Conservation (phyloP, 2,113 vertebrate species). For the Xiphophorus couchianus region DNA sequence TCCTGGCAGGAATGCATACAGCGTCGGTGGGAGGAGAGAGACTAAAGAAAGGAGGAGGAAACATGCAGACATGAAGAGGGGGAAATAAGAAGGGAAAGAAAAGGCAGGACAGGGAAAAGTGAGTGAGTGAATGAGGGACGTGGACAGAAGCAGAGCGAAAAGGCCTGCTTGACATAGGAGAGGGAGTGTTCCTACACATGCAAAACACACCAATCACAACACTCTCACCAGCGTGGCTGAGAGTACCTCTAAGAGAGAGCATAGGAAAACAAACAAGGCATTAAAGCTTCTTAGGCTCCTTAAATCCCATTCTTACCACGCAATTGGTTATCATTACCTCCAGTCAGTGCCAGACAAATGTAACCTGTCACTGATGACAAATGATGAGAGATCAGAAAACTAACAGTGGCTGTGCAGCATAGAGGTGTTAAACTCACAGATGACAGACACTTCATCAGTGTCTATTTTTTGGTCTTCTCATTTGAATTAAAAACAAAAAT, state of each 20-base stretch:
- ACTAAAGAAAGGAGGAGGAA: constrained; percentile 65
- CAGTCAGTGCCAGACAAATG: constrained; percentile 34
- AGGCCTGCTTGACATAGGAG: constrained; percentile 49
- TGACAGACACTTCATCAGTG: constrained; percentile 2
- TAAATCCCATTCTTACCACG: constrained; percentile 55
- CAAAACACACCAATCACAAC: constrained; percentile 59
- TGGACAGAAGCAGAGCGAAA: constrained; percentile 19
- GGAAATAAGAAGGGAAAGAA: constrained; percentile 60
- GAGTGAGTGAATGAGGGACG: constrained; percentile 52
- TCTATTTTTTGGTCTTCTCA: neutral
- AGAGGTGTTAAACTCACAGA: constrained; percentile 17
- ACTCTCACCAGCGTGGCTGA: constrained; percentile 44
- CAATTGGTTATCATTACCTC: constrained; percentile 59
- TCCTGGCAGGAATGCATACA: constrained; percentile 80
- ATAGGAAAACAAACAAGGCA: constrained; percentile 73
- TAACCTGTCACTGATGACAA: constrained; percentile 49
- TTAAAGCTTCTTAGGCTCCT: constrained; percentile 65
- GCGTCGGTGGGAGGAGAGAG: constrained; percentile 60
- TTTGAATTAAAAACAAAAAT: neutral
- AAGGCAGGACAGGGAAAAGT: constrained; percentile 61
- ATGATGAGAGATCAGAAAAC: constrained; percentile 31
- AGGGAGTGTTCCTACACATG: constrained; percentile 58
- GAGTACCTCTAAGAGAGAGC: constrained; percentile 59
- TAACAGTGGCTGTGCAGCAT: constrained; percentile 3
- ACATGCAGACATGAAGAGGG: constrained; percentile 65